Evolutionary conservation across 2,888 invertebrate genomes (phyloP).

Genomic region (Pachymerium ferrugineum): DNA sequence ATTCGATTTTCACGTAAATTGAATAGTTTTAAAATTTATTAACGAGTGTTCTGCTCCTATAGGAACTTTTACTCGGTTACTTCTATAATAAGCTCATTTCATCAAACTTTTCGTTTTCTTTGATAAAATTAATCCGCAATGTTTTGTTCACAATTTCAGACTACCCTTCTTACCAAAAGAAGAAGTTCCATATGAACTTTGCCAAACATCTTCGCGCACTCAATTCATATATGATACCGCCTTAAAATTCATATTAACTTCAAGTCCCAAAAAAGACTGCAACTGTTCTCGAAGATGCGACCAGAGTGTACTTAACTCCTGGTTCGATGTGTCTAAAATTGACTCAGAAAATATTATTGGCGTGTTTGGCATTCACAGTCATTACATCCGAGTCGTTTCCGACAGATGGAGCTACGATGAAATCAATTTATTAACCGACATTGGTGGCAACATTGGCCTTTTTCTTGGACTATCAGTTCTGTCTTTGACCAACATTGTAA

Average conservation of each 20-base stretch:
- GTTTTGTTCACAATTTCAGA: no score
- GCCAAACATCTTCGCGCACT: not conserved
- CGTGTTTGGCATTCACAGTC: not conserved
- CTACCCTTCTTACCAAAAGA: not conserved
- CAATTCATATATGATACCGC: not conserved
- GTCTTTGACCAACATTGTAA: not conserved
- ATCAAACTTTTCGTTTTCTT: no score
- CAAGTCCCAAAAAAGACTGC: not conserved
- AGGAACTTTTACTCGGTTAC: no score
- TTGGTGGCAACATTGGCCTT: not conserved
- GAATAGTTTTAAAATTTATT: no score
- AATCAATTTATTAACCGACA: not conserved
- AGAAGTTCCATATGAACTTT: not conserved
- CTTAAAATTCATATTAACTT: not conserved
- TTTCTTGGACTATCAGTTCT: not conserved
- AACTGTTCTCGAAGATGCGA: not conserved
- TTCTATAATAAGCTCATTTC: no score
- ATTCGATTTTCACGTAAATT: no score
- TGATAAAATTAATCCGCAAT: no score
- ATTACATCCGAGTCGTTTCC: not conserved
- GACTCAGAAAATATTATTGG: not conserved
- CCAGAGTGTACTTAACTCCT: not conserved
- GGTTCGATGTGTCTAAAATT: not conserved
- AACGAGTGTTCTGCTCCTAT: no score
- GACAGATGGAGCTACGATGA: not conserved